Evolutionary conservation across 2,797 vertebrate genomes (phyloP), one percentile per base, ranked within the genome.

Genomic region (Oreochromis grahami): DNA sequence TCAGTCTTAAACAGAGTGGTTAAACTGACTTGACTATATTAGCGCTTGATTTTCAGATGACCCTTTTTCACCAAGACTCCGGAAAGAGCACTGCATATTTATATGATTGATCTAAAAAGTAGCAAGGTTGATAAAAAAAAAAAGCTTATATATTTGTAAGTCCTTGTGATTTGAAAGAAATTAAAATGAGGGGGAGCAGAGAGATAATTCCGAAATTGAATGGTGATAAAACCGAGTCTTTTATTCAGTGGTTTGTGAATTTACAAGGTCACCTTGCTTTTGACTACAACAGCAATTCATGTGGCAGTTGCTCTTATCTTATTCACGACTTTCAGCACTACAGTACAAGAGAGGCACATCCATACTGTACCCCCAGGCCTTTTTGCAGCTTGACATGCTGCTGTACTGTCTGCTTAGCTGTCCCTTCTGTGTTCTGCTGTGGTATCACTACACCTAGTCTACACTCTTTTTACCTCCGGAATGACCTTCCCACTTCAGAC

Each of bases 261-360:
- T 84, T 77, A 80, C 85, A 91, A 88, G 90, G 92, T 92, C 89
- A 93, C 92, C 85, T 92, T 92, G 74, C 81, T 85, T 87, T 80
- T 81, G 21, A 88, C 68, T 84, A 60, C 52, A 88, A 88, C 74
- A 81, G 68, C 56, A 80, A 89, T 87, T 84, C 58, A 81, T 74
- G 74, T 76, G 65, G 60, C 19, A 3, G 79, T 72, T 52, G 78
- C 84, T 86, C 76, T 77, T 83, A 83, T 84, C 80, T 68, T 83
- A 88, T 82, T 84, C 82, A 58, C 4, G 1, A 82, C 84, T 89
- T 4, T 2, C 5, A 56, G 36, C 68, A 76, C 65, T 58, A 86
- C 55, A 80, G 80, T 76, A 82, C 29, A 85, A 84, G 82, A 85
- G 58, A 85, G 85, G 36, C 65, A 82, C 83, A 83, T 55, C 70